Conservation (phyloP, 1,140 invertebrate genomes). For the Platyscapa corneri region DNA sequence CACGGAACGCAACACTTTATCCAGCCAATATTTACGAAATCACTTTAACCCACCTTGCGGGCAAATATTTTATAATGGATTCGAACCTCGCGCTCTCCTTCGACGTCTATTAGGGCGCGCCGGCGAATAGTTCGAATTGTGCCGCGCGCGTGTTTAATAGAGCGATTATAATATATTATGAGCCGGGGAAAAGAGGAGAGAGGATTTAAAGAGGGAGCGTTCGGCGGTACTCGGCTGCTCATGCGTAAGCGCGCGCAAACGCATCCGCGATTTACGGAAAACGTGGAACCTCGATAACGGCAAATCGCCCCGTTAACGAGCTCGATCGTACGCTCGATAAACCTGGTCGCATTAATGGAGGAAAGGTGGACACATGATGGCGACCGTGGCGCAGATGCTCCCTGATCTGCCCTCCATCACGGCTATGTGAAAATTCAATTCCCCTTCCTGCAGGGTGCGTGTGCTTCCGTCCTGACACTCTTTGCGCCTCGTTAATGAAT, state of each 20-base stretch:
- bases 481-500: neutral
- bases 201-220: neutral
- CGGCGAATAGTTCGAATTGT: neutral
- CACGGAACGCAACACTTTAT: neutral
- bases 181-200: neutral
- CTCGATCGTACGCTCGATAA: neutral
- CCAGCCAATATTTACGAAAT: neutral
- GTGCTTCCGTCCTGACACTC: neutral
- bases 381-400: neutral
- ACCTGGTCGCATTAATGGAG: neutral
- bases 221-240: neutral
- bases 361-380: neutral
- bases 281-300: neutral
- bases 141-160: neutral
- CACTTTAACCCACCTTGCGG: neutral
- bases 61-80: neutral
- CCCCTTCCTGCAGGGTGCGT: neutral
- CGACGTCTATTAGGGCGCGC: neutral
- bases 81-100: neutral
- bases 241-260: neutral
- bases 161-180: neutral
- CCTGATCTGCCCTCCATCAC: neutral
- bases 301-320: conserved; percentile 4
- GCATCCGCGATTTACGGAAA: neutral
- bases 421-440: neutral